Evolutionary conservation across 2,888 invertebrate species (phyloP).

Genomic region (Yponomeuta malinellus): DNA sequence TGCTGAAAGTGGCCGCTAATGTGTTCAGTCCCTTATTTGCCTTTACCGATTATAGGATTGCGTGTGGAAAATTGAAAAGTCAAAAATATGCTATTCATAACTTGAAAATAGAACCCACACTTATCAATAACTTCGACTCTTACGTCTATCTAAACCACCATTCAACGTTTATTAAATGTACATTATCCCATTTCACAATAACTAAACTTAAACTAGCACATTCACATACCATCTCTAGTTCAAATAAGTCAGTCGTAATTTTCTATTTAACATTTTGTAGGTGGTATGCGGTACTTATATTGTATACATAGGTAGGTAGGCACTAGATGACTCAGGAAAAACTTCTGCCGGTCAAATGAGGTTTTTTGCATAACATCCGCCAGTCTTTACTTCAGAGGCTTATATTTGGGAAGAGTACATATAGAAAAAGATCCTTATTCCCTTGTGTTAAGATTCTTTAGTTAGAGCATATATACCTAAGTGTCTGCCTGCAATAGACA

Average conservation of each 20-base stretch:
- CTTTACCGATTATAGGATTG: not conserved
- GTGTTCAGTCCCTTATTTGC: too few species aligned
- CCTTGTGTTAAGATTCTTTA: not conserved
- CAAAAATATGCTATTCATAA: not conserved
- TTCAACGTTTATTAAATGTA: not conserved
- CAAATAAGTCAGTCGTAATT: not conserved
- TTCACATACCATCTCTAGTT: not conserved
- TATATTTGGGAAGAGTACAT: not conserved
- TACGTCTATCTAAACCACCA: not conserved
- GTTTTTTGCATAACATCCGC: constrained; percentile 13
- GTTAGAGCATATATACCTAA: not conserved
- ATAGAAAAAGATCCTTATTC: not conserved
- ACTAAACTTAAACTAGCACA: not conserved
- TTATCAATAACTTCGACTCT: not conserved
- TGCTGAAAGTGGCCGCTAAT: too few species aligned
- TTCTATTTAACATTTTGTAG: not conserved
- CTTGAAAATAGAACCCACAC: not conserved
- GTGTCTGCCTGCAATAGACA: constrained; percentile 14
- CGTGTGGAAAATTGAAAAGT: not conserved
- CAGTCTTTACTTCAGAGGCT: not conserved
- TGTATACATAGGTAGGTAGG: not conserved
- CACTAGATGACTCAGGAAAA: not conserved
- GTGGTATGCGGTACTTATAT: not conserved
- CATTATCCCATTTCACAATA: not conserved
- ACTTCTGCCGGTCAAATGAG: constrained; percentile 2